phyloP scores from a whole-genome alignment of 2,113 vertebrate genomes.

The Lanius ludovicianus region DNA sequence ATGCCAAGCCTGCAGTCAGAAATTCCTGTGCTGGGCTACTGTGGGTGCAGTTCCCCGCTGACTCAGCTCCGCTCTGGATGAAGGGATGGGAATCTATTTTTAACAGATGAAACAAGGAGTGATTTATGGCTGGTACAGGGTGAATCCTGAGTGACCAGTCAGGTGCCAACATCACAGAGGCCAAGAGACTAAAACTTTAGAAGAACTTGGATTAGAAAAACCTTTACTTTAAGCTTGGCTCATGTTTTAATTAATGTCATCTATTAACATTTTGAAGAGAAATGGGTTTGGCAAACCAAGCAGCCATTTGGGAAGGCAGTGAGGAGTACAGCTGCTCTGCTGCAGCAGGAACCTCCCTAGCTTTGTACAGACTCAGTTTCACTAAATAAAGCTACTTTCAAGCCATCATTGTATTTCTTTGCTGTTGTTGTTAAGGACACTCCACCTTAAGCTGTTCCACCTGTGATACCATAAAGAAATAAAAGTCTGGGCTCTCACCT shows the following conservation, averaged over 20 bases:
- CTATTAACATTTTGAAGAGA: slow-evolving; percentile 16
- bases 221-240: neutral
- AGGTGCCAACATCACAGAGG: neutral
- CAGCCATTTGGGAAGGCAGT: neutral
- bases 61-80: neutral
- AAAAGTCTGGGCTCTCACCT: neutral
- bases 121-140: neutral
- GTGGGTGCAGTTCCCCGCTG: neutral
- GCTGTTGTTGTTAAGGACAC: neutral
- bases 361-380: neutral
- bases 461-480: neutral
- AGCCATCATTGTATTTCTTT: neutral
- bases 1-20: neutral
- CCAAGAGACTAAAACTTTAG: neutral
- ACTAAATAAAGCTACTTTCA: neutral
- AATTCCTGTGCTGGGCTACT: neutral
- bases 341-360: neutral
- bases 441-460: neutral
- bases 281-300: slow-evolving; percentile 16
- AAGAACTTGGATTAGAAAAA: neutral
- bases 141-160: neutral
- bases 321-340: neutral
- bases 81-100: neutral
- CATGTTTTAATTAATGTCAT: neutral
- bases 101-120: neutral